These are phyloP conservation scores for Lepidonotus clava DNA, from an alignment of 2,888 invertebrate species.

Conservation along the genomic window DNA sequence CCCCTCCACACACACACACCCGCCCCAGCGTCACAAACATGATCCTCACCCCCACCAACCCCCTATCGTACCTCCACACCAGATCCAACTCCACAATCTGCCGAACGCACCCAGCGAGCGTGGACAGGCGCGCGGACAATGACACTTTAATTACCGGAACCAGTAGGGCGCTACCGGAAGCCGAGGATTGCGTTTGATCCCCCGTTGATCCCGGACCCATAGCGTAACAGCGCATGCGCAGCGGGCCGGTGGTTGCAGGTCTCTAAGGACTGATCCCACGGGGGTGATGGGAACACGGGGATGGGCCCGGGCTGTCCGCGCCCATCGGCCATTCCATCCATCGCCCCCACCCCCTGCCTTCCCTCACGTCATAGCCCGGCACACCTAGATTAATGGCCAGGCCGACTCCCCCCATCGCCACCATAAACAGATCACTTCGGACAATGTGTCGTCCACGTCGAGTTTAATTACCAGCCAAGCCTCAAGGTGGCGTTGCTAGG, in stretches of 20 bases:
- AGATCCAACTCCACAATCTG: neutral
- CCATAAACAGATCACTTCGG: conserved; percentile 44
- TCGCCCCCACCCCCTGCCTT: neutral
- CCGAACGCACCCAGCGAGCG: neutral
- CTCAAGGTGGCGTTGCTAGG: conserved; percentile 16
- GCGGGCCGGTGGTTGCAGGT: neutral
- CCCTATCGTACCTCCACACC: neutral
- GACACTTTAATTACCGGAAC: conserved; percentile 54
- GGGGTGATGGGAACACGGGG: conserved; percentile 7
- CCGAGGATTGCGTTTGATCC: conserved; percentile 42
- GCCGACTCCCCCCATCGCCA: conserved; percentile 5
- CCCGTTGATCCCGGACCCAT: conserved; percentile 27
- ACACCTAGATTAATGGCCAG: conserved; percentile 31
- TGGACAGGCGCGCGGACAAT: conserved; percentile 46
- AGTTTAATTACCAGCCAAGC: conserved; percentile 37
- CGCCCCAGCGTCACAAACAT: neutral
- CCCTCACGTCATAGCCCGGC: conserved; percentile 11
- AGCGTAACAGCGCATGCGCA: conserved; percentile 1
- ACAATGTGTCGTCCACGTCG: conserved; percentile 54
- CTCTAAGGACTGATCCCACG: conserved; percentile 7
- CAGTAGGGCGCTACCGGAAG: conserved; percentile 41
- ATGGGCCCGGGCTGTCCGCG: conserved; percentile 26
- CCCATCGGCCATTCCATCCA: conserved; percentile 51
- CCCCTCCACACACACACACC: neutral
- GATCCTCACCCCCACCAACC: neutral